These are phyloP conservation scores for Lophius americanus DNA, from an alignment of 2,797 vertebrate genomes.

Conservation along the genomic window DNA sequence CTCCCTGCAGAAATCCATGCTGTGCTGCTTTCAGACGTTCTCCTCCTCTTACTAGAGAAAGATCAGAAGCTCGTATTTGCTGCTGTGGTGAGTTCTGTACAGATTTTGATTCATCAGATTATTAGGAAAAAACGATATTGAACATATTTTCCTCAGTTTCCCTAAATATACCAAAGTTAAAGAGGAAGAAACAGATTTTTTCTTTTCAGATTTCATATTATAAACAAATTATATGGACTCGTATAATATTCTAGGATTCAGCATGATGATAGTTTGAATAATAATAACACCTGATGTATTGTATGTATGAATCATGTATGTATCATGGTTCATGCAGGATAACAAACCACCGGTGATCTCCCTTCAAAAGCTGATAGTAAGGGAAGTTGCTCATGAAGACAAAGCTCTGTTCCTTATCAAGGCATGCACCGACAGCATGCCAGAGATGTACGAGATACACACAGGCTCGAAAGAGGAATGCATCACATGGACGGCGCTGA, in stretches of 20 bases:
- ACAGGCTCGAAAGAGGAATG: conserved; percentile 87
- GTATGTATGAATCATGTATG: no score
- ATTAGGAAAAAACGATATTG: not conserved
- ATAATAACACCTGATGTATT: conserved; percentile 1
- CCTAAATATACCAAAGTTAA: not conserved
- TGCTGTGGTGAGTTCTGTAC: conserved; percentile 84
- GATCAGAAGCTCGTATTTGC: conserved; percentile 93
- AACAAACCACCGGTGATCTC: conserved; percentile 89
- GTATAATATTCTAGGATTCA: not conserved
- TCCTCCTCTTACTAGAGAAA: conserved; percentile 96
- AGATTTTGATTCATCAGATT: not conserved
- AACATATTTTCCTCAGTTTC: not conserved
- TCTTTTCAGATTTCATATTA: not conserved
- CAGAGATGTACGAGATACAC: conserved; percentile 94
- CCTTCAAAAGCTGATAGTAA: conserved; percentile 89
- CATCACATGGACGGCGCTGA: conserved; percentile 85
- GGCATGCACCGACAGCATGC: conserved; percentile 78
- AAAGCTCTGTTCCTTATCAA: conserved; percentile 93
- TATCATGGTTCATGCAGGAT: conserved; percentile 79
- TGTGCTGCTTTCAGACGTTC: conserved; percentile 89
- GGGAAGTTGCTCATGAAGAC: conserved; percentile 92
- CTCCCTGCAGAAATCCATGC: conserved; percentile 85
- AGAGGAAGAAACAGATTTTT: not conserved
- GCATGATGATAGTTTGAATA: not conserved
- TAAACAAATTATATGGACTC: not conserved